Evolutionary conservation across 1,140 invertebrate genomes (phyloP).

Genomic region (Leptestheria dahalacensis): DNA sequence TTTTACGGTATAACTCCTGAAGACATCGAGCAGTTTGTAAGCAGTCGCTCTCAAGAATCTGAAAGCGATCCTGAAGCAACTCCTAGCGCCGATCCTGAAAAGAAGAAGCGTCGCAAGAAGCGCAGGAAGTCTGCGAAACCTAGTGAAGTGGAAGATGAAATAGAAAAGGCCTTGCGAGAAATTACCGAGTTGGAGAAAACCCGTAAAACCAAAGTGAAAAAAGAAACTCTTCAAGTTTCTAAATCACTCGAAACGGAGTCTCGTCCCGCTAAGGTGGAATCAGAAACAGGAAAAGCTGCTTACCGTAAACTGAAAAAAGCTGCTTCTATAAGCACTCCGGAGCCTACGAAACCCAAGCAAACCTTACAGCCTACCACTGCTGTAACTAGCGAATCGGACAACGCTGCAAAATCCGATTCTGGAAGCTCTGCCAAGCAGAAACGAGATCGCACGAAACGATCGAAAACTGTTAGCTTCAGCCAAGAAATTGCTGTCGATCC

Average conservation of each 20-base stretch:
- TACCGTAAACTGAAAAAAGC: conserved; percentile 10
- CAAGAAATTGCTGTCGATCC: not conserved
- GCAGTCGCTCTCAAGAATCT: conserved; percentile 9
- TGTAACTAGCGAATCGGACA: not conserved
- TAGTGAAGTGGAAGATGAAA: conserved; percentile 34
- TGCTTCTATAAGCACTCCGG: not conserved
- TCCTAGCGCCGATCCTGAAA: conserved; percentile 18
- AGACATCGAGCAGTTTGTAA: conserved; percentile 18
- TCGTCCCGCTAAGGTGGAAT: not conserved
- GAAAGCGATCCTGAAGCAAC: conserved; percentile 10
- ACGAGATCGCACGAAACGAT: conserved; percentile 9
- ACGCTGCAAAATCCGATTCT: not conserved
- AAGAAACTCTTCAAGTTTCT: not conserved
- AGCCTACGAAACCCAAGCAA: not conserved
- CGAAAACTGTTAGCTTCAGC: conserved; percentile 15
- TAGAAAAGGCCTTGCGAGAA: conserved; percentile 41
- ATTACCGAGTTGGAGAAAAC: conserved; percentile 36
- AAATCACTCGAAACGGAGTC: not conserved
- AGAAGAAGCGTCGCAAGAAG: conserved; percentile 33
- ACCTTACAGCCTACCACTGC: not conserved
- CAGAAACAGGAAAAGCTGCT: not conserved
- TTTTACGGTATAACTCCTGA: conserved; percentile 30
- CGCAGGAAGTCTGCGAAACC: conserved; percentile 22
- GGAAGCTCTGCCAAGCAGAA: conserved; percentile 6
- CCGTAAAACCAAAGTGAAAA: conserved; percentile 17